These are phyloP conservation scores for Mesorhabditis spiculigera DNA, from an alignment of 2,888 invertebrate species.

Conservation along the genomic window DNA sequence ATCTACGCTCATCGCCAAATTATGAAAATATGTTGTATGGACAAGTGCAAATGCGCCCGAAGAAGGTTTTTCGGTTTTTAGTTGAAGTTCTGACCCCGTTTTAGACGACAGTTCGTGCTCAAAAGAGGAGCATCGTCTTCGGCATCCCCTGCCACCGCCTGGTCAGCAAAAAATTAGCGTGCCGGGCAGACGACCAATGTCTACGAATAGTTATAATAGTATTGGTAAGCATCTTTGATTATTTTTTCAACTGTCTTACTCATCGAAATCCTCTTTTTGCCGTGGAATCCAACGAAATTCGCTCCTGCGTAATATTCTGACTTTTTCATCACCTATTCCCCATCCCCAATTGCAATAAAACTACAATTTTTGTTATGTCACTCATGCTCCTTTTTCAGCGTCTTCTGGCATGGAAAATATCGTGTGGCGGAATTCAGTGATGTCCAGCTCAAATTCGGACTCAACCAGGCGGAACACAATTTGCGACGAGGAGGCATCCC, in stretches of 20 bases:
- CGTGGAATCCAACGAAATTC: too few species aligned
- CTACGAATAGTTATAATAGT: conserved; percentile 34
- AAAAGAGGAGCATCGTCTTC: conserved; percentile 38
- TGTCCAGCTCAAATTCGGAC: conserved; percentile 17
- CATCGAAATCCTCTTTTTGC: too few species aligned
- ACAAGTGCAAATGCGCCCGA: conserved; percentile 8
- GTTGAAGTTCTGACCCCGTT: conserved; percentile 7
- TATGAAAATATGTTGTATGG: conserved; percentile 9
- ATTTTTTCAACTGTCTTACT: too few species aligned
- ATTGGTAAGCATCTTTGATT: conserved; percentile 15
- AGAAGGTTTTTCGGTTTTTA: background rate
- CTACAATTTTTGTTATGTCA: too few species aligned
- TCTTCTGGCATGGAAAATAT: conserved; percentile 51
- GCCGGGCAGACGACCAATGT: conserved; percentile 30
- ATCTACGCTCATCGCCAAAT: background rate
- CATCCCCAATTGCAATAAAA: too few species aligned
- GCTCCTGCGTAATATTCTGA: too few species aligned
- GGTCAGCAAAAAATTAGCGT: background rate
- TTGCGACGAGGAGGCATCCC: conserved; percentile 46
- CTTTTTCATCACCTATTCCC: too few species aligned
- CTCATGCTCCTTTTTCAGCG: conserved; percentile 21
- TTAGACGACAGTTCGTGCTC: conserved; percentile 32
- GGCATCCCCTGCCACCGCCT: conserved; percentile 31
- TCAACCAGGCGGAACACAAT: conserved; percentile 25
- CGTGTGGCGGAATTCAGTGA: conserved; percentile 45